Evolutionary conservation across 2,888 invertebrate genomes (phyloP).

Genomic region (Apodemia zela): DNA sequence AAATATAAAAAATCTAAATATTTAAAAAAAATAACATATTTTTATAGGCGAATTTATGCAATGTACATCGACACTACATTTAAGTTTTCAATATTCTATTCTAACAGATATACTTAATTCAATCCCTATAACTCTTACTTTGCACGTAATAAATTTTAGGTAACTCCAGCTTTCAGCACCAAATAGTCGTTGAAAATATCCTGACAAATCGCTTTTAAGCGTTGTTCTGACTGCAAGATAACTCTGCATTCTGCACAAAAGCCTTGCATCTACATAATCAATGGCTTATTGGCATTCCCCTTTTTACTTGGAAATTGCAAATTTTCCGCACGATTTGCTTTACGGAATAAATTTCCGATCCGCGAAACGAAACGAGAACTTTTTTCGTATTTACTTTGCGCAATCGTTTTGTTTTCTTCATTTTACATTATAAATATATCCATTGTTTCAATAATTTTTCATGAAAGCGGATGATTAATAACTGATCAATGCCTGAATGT

Average conservation of each 20-base stretch:
- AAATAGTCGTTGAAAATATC: conserved; percentile 53
- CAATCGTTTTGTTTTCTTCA: conserved; percentile 39
- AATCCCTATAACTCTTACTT: conserved; percentile 14
- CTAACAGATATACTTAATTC: not conserved
- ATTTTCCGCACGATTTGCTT: conserved; percentile 78
- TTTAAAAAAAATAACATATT: too few relatives aligned
- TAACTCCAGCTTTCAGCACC: conserved; percentile 40
- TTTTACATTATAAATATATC: conserved; percentile 14
- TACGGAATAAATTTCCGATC: conserved; percentile 72
- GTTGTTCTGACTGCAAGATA: conserved; percentile 67
- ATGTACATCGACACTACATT: too few relatives aligned
- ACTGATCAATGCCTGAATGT: too few relatives aligned
- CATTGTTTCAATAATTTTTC: not conserved
- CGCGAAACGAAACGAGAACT: conserved; percentile 61
- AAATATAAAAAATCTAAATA: too few relatives aligned
- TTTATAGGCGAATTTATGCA: too few relatives aligned
- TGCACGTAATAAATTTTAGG: conserved; percentile 36
- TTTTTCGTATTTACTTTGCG: conserved; percentile 39
- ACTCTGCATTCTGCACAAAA: conserved; percentile 69
- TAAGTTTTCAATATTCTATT: not conserved
- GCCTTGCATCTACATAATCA: conserved; percentile 77
- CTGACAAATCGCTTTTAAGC: conserved; percentile 67
- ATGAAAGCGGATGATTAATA: not conserved
- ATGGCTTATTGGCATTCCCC: conserved; percentile 77
- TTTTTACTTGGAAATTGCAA: conserved; percentile 78